A percentile compares a stretch with the other conserved stretches of the same genome.
phyloP scores from a whole-genome alignment of 2,797 vertebrate genomes.

The Prionace glauca region DNA sequence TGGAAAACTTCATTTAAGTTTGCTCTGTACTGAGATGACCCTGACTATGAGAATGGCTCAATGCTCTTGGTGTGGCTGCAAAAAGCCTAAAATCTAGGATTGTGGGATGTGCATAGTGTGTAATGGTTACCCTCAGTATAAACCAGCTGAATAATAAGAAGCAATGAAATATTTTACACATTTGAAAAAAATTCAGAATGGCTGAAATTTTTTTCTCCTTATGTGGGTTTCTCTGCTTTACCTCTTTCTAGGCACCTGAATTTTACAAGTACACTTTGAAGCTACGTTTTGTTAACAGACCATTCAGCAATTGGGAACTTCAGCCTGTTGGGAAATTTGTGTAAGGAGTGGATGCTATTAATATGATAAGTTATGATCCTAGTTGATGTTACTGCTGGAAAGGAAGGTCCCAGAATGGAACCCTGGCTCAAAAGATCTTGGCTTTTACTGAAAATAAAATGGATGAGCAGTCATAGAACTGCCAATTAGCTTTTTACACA shows the following conservation, averaged over 20 bases:
- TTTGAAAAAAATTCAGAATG: background rate
- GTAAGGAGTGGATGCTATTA: too few species aligned
- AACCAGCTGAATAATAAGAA: background rate
- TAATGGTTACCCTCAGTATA: background rate
- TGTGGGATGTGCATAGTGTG: background rate
- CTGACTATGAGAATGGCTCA: background rate
- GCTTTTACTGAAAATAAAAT: too few species aligned
- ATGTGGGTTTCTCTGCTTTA: background rate
- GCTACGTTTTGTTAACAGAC: background rate
- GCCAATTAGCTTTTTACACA: too few species aligned
- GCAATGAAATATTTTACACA: background rate
- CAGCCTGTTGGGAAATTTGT: background rate
- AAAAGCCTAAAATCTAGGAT: background rate
- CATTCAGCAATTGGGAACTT: background rate
- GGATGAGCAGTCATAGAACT: too few species aligned
- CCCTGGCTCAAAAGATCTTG: too few species aligned
- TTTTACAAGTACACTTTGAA: background rate
- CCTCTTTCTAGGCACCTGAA: background rate
- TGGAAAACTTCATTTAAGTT: background rate
- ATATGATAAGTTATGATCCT: too few species aligned
- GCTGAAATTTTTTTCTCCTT: background rate
- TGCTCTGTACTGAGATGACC: background rate
- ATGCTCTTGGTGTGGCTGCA: background rate
- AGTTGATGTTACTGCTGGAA: too few species aligned
- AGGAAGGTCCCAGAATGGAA: too few species aligned